phyloP scores from a whole-genome alignment of 2,888 invertebrate species.

The Psylliodes chrysocephalus region DNA sequence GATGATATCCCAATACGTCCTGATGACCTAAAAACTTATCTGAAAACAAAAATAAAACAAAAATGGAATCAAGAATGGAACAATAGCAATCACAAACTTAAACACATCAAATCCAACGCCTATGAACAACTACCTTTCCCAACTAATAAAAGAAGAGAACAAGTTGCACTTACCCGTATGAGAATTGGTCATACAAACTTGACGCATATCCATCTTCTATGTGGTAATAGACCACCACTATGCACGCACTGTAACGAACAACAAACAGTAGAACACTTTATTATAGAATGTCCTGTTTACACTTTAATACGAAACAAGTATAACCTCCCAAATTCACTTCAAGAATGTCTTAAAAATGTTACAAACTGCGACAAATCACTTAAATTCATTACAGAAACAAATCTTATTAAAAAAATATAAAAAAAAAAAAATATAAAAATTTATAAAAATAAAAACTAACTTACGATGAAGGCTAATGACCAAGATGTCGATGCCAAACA shows the following conservation, averaged over 20 bases:
- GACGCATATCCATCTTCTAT: conserved; percentile 6
- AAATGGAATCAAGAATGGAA: conserved; percentile 13
- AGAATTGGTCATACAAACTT: conserved; percentile 15
- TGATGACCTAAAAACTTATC: not conserved
- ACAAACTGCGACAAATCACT: too few relatives aligned
- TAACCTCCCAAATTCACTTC: too few relatives aligned
- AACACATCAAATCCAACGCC: not conserved
- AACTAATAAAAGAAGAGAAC: conserved; percentile 8
- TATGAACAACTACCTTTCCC: conserved; percentile 8
- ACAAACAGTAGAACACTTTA: too few relatives aligned
- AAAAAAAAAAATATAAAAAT: too few relatives aligned
- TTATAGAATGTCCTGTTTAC: too few relatives aligned
- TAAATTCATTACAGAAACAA: too few relatives aligned
- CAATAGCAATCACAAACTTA: conserved; percentile 12
- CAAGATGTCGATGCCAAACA: too few relatives aligned
- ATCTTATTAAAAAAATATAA: too few relatives aligned
- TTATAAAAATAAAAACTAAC: too few relatives aligned
- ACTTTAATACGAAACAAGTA: too few relatives aligned
- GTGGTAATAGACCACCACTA: conserved; percentile 11
- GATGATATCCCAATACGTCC: conserved; percentile 6
- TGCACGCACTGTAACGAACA: conserved; percentile 2
- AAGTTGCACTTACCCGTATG: conserved; percentile 9
- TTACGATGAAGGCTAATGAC: too few relatives aligned
- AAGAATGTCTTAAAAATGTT: too few relatives aligned
- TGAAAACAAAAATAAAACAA: conserved; percentile 5